phyloP scores from a whole-genome alignment of 2,113 vertebrate genomes.

The Brachirus orientalis region DNA sequence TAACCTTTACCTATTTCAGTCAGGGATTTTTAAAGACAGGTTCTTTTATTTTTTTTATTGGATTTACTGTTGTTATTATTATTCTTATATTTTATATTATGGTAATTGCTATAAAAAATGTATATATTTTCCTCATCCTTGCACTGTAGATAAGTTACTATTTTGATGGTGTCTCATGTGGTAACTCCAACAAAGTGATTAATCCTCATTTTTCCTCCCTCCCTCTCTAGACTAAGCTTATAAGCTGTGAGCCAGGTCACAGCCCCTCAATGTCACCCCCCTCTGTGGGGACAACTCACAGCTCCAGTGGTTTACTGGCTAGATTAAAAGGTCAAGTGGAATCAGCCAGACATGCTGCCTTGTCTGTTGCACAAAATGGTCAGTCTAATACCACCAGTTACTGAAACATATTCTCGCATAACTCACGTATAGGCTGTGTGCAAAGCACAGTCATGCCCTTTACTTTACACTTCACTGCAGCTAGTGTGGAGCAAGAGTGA shows the following conservation, averaged over 20 bases:
- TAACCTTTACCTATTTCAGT: too few species aligned
- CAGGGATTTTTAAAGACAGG: too few species aligned
- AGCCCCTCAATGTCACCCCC: background rate
- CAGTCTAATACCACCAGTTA: constrained; percentile 30
- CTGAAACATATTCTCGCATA: constrained; percentile 18
- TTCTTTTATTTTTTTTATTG: too few species aligned
- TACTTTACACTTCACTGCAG: constrained; percentile 19
- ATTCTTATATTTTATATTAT: too few species aligned
- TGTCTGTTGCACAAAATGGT: constrained; percentile 30
- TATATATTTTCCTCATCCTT: too few species aligned
- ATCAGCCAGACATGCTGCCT: constrained; percentile 31
- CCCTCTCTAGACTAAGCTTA: constrained; percentile 2
- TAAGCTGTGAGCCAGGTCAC: constrained; percentile 28
- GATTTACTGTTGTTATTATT: too few species aligned
- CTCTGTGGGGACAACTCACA: background rate
- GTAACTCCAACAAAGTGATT: constrained; percentile 49
- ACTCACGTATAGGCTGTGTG: background rate
- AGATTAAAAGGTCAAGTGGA: constrained; percentile 54
- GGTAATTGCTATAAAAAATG: too few species aligned
- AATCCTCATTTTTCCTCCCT: constrained; percentile 54
- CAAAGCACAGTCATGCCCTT: constrained; percentile 15
- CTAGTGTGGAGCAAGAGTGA: constrained; percentile 1
- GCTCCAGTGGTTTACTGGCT: constrained; percentile 49
- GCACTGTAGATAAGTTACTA: too few species aligned
- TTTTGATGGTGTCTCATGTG: too few species aligned